Evolutionary conservation across 2,888 invertebrate species (phyloP).

Genomic region (Torymus texanus): DNA sequence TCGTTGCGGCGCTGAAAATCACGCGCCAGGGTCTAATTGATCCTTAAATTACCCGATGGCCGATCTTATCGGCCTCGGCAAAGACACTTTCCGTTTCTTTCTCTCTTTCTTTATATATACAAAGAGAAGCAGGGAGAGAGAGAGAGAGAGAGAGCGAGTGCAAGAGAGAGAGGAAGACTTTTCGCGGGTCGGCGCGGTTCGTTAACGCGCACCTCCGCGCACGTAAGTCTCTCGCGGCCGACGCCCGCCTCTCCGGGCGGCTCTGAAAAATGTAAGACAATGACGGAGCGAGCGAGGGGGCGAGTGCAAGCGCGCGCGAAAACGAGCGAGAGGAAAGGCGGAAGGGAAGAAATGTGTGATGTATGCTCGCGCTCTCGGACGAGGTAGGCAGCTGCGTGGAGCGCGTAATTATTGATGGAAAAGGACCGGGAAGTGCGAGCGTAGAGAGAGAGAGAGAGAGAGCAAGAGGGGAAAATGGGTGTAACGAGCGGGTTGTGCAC

Average conservation of each 20-base stretch:
- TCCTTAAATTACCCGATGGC: conserved; percentile 54
- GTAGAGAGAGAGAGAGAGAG: neutral
- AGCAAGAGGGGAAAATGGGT: no score
- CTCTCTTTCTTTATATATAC: neutral
- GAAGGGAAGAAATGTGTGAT: conserved; percentile 6
- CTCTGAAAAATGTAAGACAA: conserved; percentile 45
- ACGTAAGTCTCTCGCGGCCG: conserved; percentile 19
- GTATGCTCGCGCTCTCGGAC: neutral
- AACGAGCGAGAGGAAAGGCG: conserved; percentile 16
- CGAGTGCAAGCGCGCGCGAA: neutral
- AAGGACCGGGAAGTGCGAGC: no score
- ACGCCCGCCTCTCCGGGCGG: conserved; percentile 19
- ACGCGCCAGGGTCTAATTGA: conserved; percentile 47
- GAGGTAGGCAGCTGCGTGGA: conserved; percentile 10
- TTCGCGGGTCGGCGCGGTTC: conserved; percentile 16
- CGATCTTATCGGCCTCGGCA: conserved; percentile 45
- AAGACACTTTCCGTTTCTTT: conserved; percentile 22
- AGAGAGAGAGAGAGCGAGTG: neutral
- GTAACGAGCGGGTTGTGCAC: no score
- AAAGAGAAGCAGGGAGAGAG: neutral
- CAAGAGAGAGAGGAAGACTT: no score
- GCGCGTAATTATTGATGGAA: no score
- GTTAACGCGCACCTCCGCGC: conserved; percentile 25
- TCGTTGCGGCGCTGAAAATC: conserved; percentile 10
- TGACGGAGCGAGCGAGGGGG: conserved; percentile 28